Base-by-base conservation (phyloP, 2,797 vertebrate species). In the Karalla daura region DNA sequence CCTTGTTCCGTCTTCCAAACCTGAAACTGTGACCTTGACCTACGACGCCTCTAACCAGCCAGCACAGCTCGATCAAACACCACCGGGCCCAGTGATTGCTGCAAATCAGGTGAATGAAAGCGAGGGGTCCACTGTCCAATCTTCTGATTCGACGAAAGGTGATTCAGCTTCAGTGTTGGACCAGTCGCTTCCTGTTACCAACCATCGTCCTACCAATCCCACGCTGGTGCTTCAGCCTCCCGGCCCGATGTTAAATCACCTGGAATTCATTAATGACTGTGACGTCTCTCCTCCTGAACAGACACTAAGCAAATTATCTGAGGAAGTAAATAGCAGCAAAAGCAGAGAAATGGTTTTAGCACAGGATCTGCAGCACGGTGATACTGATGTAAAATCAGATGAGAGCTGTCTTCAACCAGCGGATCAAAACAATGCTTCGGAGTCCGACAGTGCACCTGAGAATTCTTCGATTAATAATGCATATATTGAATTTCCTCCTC, bases 181-280 rank as follows among this genome's bases (percentile, higher is more conserved):
- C 24, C 63, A 41, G 62, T 47, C 77, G 35, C 51, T 80, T 82
- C 69, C 74, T 68, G 45, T 71, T 46, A 69, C 41, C 0, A 53
- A 78, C 64, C 85, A 67, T 27, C 44, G 24, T 75, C 47, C 53
- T 69, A 73, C 54, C 70, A 64, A 81, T 64, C 50, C 75, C 41
- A 2, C 66, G 23, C 41, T 76, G 49, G 70, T 71, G 49, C 74
- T 89, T 36, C 83, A 33, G 53, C 74, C 87, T 82, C 78, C 82
- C 53, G 89, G 89, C 41, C 88, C 92, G 15, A 88, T 94, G 90
- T 81, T 93, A 84, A 94, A 83, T 91, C 92, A 94, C 68, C 70
- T 80, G 43, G 91, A 94, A 83, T 66, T 85, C 9, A 83, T 86
- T 78, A 87, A 69, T 28, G 90, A 92, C 69, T 71, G 43, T 85